Conservation (phyloP, 2,888 invertebrate genomes). For the Eledone cirrhosa region DNA sequence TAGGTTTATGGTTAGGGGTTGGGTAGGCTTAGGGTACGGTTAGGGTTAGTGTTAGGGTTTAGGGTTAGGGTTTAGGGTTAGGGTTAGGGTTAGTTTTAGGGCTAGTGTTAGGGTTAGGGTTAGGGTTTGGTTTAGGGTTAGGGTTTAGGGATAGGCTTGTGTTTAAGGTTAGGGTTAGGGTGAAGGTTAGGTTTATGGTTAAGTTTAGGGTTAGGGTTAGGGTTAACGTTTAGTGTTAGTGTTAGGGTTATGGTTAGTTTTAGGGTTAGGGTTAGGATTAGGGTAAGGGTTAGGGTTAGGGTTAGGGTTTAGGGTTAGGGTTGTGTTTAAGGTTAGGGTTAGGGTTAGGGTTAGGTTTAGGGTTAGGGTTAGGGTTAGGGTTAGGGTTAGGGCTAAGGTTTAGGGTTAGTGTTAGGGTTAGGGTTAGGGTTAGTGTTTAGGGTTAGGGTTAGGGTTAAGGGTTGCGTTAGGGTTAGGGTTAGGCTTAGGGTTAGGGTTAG, state of each 20-base stretch:
- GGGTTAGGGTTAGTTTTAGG: not conserved
- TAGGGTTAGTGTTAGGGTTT: not conserved
- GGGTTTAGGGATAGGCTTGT: too few species aligned
- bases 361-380: not conserved
- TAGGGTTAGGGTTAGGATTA: too few species aligned
- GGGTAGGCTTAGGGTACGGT: not conserved
- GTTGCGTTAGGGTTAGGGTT: not conserved
- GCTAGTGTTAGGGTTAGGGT: too few species aligned
- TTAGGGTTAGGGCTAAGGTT: not conserved
- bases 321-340: too few species aligned
- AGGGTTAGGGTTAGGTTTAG: conserved; percentile 29
- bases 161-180: too few species aligned
- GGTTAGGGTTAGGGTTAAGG: not conserved
- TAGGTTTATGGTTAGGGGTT: not conserved
- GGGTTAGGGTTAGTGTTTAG: too few species aligned
- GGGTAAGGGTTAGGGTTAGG: too few species aligned
- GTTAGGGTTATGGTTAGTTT: not conserved
- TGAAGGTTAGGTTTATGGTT: not conserved
- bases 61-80: not conserved
- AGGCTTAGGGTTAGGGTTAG: conserved; percentile 8
- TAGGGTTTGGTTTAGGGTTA: too few species aligned
- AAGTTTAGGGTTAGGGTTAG: conserved; percentile 28
- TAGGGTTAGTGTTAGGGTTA: not conserved
- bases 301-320: too few species aligned
- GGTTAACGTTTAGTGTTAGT: conserved; percentile 33